Conservation (phyloP, 1,140 invertebrate species). For the Piezodorus guildinii region DNA sequence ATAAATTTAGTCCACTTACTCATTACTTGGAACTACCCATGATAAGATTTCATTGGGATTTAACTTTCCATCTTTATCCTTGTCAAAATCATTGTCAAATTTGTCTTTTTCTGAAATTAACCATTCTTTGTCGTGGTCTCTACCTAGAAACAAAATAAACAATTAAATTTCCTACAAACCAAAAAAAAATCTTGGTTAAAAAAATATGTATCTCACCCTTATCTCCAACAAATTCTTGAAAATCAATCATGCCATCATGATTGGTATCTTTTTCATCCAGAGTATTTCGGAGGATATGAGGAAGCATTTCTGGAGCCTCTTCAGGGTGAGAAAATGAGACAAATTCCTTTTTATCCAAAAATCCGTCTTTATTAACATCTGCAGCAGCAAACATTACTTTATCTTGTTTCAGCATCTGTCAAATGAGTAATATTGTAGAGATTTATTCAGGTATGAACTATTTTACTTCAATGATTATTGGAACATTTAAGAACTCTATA, state of each 20-base stretch:
- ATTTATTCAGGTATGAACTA: no score
- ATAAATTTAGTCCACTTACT: constrained; percentile 44
- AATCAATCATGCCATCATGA: constrained; percentile 68
- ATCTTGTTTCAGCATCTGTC: constrained; percentile 58
- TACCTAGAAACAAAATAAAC: constrained; percentile 29
- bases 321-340: constrained; percentile 86
- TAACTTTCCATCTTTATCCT: constrained; percentile 72
- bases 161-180: neutral
- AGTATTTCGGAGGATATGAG: constrained; percentile 69
- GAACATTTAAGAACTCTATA: no score
- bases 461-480: no score
- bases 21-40: constrained; percentile 88
- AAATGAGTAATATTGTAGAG: neutral
- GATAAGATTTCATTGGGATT: constrained; percentile 65
- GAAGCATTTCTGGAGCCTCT: constrained; percentile 80
- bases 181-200: neutral
- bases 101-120: constrained; percentile 74
- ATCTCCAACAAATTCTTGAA: constrained; percentile 73
- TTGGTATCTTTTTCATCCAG: constrained; percentile 76
- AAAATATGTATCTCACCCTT: constrained; percentile 38
- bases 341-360: constrained; percentile 69
- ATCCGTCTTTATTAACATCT: constrained; percentile 72
- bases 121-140: constrained; percentile 68
- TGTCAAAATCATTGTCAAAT: constrained; percentile 78
- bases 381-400: constrained; percentile 75